Evolutionary conservation across 2,113 vertebrate genomes (phyloP).

Genomic region (Acrocephalus arundinaceus): DNA sequence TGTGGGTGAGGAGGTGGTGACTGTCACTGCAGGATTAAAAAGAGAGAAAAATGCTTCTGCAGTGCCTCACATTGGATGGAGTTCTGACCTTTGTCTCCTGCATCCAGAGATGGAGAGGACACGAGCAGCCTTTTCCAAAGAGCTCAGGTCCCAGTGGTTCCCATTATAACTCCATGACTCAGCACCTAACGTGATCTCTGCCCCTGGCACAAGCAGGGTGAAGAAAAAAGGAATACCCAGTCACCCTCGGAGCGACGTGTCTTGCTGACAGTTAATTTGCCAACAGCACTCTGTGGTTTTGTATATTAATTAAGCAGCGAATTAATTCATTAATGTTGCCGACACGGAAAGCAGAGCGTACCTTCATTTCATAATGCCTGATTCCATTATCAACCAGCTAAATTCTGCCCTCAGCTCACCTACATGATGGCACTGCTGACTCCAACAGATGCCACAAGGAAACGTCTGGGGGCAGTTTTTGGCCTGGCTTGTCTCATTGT

Average conservation of each 20-base stretch:
- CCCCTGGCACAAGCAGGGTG: neutral
- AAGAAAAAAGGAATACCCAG: neutral
- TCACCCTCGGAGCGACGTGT: neutral
- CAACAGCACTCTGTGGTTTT: neutral
- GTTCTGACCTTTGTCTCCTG: neutral
- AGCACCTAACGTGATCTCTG: constrained; percentile 12
- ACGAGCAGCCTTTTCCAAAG: neutral
- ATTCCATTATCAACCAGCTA: constrained; percentile 15
- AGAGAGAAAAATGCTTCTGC: neutral
- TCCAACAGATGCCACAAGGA: neutral
- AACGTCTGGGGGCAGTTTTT: neutral
- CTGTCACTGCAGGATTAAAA: neutral
- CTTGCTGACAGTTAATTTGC: constrained; percentile 22
- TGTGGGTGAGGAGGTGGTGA: neutral
- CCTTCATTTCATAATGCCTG: constrained; percentile 1
- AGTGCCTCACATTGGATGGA: neutral
- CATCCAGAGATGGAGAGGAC: neutral
- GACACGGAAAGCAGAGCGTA: neutral
- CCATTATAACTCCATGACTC: constrained; percentile 42
- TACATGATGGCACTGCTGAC: neutral
- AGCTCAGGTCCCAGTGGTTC: constrained; percentile 13
- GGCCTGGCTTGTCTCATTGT: neutral
- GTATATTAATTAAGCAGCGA: constrained; percentile 40
- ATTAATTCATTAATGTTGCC: constrained; percentile 39
- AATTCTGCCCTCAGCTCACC: neutral